Base-by-base conservation (phyloP, 2,797 vertebrate genomes). In the Thalassophryne amazonica region DNA sequence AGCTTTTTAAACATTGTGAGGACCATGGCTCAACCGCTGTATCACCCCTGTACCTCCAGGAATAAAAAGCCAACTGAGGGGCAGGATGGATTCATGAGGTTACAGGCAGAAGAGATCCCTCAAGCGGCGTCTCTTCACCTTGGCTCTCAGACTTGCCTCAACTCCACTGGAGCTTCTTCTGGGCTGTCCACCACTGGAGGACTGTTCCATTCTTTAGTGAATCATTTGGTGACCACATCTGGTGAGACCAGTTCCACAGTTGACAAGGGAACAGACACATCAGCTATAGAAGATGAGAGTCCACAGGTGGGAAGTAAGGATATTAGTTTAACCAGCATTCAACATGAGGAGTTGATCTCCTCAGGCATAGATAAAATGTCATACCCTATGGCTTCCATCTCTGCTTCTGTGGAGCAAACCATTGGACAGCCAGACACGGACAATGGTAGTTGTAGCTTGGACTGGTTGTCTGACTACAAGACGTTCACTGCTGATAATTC, bases 11-110 rank as follows among this genome's bases (percentile, higher is more conserved):
- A n/a, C 81, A 88, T 89, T 0, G 76, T 46, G 2, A 87, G 87
- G 85, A 77, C 76, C 29, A 94, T 94, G 91, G 89, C 91, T 28
- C 76, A 84, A 73, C 84, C 80, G 20, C 60, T 41, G 62, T 94
- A 92, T 65, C 90, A 89, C 78, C 93, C 91, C 27, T 91, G 91
- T 88, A 89, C 83, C 69, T 63, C 86, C 63, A 73, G 59, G n/a
- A 74, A 48, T 0, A 79, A 78, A 14, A 52, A 34, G 37, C 42
- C 73, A 15, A 7, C 47, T 32, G 79, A 74, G 37, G 63, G 66
- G 1, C 57, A 28, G 11, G 75, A 75, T 60, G 76, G 65, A 55
- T 32, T 32, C 9, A 2, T 65, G 2, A 15, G 23, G 28, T 5
- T 17, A 7, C 60, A 52, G 21, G 1, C 17, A 13, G 74, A 61